Evolutionary conservation across 2,113 vertebrate genomes (phyloP), one percentile per base, ranked within the genome.

Genomic region (Saimiri boliviensis): DNA sequence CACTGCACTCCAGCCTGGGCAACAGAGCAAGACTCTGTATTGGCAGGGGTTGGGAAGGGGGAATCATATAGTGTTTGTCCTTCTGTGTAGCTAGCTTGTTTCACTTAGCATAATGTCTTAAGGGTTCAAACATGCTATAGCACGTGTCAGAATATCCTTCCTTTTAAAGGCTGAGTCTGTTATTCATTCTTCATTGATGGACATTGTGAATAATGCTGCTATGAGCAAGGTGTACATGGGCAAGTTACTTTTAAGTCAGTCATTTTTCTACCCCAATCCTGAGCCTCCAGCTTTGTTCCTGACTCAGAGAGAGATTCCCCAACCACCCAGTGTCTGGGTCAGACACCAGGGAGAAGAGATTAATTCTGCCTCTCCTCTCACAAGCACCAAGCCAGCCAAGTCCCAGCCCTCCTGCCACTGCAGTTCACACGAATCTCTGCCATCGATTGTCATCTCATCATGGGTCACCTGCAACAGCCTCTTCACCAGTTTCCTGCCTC

Each of bases 301-400:
- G 0, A 37, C 23, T 66, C 74, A 49, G 27, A 85, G 21, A 70
- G 35, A 35, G 40, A 54, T 6, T 37, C 32, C 13, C 79, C 32
- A 60, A 56, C 10, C 19, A 42, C 27, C 16, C 25, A 21, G 54
- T 8, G n/a, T 37, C 45, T 40, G 27, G 14, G 27, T 8, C 32
- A 42, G 52, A 87, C 14, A 91, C 14, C 54, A 70, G 66, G 77
- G 19, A 40, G n/a, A 77, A 40, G 85, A 85, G 20, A 35, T 19
- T 14, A 1, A 23, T 0, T 32, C 3, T 25, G 8, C 12, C 8
- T 49, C 35, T 30, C 5, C 17, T 16, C 25, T 21, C 30, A 6
- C 40, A 2, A 17, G 56, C 16, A 30, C 5, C 4, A 17, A 82
- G 77, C 13, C 6, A 8, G 14, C 45, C 49, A 5, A 2, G 71